These are phyloP conservation scores for Sphaeramia orbicularis DNA, from an alignment of 2,797 vertebrate species.

Conservation along the genomic window DNA sequence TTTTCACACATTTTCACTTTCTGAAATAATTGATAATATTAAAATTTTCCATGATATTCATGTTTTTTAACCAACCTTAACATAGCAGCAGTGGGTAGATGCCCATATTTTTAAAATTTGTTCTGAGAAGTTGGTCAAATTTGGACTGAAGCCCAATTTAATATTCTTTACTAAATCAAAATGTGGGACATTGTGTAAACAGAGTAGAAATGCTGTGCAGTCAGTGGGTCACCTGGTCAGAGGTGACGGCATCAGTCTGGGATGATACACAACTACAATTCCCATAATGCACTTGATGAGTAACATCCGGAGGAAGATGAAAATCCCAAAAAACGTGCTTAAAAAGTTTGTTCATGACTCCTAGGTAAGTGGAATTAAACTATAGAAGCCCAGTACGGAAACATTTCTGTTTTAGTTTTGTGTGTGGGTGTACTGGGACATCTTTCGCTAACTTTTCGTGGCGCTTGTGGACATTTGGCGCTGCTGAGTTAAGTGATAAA, in stretches of 20 bases:
- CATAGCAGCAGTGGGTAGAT: too few relatives aligned
- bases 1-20: too few relatives aligned
- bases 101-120: too few relatives aligned
- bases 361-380: conserved; percentile 27
- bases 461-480: neutral
- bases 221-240: neutral
- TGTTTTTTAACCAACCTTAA: too few relatives aligned
- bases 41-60: too few relatives aligned
- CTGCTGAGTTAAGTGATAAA: neutral
- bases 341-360: neutral
- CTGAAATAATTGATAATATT: too few relatives aligned
- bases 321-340: conserved; percentile 8
- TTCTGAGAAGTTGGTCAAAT: too few relatives aligned
- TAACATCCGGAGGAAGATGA: conserved; percentile 50
- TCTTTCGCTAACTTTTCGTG: neutral
- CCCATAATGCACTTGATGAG: conserved; percentile 60
- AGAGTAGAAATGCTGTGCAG: too few relatives aligned
- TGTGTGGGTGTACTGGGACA: neutral
- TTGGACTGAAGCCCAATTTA: too few relatives aligned
- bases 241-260: neutral
- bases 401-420: neutral
- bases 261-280: conserved; percentile 52
- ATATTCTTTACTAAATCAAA: too few relatives aligned
- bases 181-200: too few relatives aligned
- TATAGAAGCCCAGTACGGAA: too few relatives aligned